Conservation (phyloP, 2,113 vertebrate species). For the Sorex araneus region DNA sequence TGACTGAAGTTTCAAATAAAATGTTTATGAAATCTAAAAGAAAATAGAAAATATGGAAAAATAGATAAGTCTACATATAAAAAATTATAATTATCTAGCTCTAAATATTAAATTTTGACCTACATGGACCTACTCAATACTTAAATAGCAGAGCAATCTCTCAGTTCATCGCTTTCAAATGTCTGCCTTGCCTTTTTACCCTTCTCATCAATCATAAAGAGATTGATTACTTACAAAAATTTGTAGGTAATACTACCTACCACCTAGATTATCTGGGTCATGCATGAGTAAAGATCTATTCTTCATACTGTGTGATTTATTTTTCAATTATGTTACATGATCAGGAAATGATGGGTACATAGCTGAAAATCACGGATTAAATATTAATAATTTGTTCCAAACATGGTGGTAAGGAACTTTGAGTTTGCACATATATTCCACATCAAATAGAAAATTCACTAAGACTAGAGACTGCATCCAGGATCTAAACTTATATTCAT, state of each 20-base stretch:
- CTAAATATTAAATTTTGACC: neutral
- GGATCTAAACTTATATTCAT: neutral
- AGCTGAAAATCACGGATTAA: slow-evolving; percentile 5
- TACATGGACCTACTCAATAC: neutral
- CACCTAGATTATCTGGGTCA: neutral
- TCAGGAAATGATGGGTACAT: neutral
- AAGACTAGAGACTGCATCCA: neutral
- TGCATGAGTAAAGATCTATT: neutral
- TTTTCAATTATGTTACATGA: neutral
- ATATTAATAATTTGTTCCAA: neutral
- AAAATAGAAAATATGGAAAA: neutral
- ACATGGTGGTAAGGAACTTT: neutral
- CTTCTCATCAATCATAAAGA: neutral
- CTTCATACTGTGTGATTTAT: neutral
- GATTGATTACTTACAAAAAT: neutral
- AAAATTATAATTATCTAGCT: neutral
- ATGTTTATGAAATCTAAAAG: neutral
- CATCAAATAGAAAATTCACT: neutral
- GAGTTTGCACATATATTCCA: neutral
- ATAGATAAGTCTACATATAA: neutral
- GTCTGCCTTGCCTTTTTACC: neutral
- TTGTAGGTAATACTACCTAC: neutral
- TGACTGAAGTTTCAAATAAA: neutral
- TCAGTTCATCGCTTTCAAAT: neutral
- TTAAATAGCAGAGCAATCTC: neutral